Base-by-base conservation (phyloP, 2,888 invertebrate species). In the Tupiocoris notatus region DNA sequence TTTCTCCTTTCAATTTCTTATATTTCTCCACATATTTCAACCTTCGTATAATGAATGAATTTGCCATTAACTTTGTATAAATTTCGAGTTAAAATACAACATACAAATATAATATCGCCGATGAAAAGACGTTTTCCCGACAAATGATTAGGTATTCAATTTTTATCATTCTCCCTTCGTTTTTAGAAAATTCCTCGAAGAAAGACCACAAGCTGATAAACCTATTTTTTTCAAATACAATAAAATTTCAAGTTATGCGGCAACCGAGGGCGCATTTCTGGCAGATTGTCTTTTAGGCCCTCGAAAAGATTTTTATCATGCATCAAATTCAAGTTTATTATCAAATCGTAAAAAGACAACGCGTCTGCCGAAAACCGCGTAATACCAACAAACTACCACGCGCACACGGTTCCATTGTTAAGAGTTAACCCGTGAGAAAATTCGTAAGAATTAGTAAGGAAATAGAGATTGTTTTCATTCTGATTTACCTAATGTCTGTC, bases 31-130 rank as follows among this genome's bases (percentile, higher is more conserved):
- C 12, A 7, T 39, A 39, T 39, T 39, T 7, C 3, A 39, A 39
- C 39, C 39, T 3, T 39, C 39, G 12, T 39, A 7, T 39, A 39
- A 59, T 58, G 21, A 3, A 57, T 9, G 23, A 57, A 67, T 56
- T 67, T 57, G 16, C 54, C 21, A 54, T 56, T 56, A 67, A 70
- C 25, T 59, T 70, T n/a, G 59, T 24, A 59, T 58, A 70, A 70
- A 23, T 59, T 59, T 25, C 23, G 25, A 24, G 23, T 58, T 39
- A 39, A 70, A 70, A 59, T 23, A 70, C 59, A 70, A 70, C 70
- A 70, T 70, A 59, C 70, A 59, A 58, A 59, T 70, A 70, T 24
- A 22, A 58, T 39, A 70, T 23, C 54, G 59, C 23, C 24, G 59
- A 58, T 24, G 59, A 59, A 39, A 12, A 39, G 39, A 39, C 3